Base-by-base conservation (phyloP, 2,888 invertebrate species). In the Colostygia pectinataria region DNA sequence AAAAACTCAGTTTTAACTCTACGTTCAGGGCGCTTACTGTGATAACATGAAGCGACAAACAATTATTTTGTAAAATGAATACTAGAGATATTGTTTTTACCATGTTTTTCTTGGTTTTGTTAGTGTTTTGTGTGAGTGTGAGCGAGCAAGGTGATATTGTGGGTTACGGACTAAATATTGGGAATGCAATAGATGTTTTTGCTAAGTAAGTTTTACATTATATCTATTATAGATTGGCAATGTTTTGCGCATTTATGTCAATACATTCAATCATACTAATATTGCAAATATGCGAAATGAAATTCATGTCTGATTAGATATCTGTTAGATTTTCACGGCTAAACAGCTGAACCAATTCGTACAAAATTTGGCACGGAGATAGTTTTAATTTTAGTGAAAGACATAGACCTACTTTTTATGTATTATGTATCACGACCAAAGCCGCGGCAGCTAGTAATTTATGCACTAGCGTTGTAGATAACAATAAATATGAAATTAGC, bases 121-220 rank as follows among this genome's bases (percentile, higher is more conserved):
- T 74, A 20, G 64, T 79, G 58, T 66, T 79, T 51, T 68, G 69
- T 43, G 43, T 73, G 32, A 79, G 81, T 57, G 66, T 67, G 4
- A 77, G 78, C 53, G 80, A 82, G 7, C 77, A 81, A 5, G 75
- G 70, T 8, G 84, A 87, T 45, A 52, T 88, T 4, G 83, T 88
- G 5, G 83, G 83, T 5, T 90, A 83, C 55, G 77, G 71, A 59
- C 64, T 90, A 53, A 81, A 72, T 54, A 88, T 89, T 43, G 90
- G 90, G 23, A 80, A 88, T 46, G 80, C 89, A 7, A 85, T 90
- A 10, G 88, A 90, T 45, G 81, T 90, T 13, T 89, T 90, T 53
- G 90, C 90, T 2, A 90, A 89, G 90, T 90, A 68, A 81, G 89
- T 84, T 43, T 47, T 39, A 2, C 25, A 33, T 20, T 6, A 37